Evolutionary conservation across 2,113 vertebrate species (phyloP).

Genomic region (Apodemus sylvaticus): DNA sequence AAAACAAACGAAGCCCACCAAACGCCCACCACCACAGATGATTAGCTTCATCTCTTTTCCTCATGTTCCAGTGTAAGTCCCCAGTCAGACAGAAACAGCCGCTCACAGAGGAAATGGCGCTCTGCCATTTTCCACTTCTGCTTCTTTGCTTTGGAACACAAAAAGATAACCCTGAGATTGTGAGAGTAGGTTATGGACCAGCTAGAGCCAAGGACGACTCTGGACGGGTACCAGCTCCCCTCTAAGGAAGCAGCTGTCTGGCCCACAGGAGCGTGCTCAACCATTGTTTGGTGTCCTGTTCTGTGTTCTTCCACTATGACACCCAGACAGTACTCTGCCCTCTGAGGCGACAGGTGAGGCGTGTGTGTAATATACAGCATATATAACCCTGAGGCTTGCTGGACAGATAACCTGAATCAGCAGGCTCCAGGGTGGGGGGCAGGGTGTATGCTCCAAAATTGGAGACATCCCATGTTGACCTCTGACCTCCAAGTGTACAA

Average conservation of each 20-base stretch:
- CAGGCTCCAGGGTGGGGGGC: neutral
- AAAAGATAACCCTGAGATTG: neutral
- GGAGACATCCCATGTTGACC: neutral
- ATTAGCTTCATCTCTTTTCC: neutral
- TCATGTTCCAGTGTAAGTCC: neutral
- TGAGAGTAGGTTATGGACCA: neutral
- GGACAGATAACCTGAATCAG: neutral
- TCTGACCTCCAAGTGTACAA: too few species aligned
- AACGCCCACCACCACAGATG: neutral
- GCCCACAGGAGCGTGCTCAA: neutral
- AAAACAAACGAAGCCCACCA: neutral
- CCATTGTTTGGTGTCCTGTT: neutral
- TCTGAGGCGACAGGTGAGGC: neutral
- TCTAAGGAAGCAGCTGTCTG: too few species aligned
- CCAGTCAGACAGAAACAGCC: neutral
- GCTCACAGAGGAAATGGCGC: neutral
- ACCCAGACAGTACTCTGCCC: fast-evolving
- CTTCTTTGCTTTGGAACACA: neutral
- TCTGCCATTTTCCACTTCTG: neutral
- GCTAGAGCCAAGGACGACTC: neutral
- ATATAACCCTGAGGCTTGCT: neutral
- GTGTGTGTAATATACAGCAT: too few species aligned
- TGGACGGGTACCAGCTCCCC: too few species aligned
- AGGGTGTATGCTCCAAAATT: neutral
- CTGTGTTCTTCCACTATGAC: neutral